Evolutionary conservation across 2,888 invertebrate genomes (phyloP).

Genomic region (Cabera pusaria): DNA sequence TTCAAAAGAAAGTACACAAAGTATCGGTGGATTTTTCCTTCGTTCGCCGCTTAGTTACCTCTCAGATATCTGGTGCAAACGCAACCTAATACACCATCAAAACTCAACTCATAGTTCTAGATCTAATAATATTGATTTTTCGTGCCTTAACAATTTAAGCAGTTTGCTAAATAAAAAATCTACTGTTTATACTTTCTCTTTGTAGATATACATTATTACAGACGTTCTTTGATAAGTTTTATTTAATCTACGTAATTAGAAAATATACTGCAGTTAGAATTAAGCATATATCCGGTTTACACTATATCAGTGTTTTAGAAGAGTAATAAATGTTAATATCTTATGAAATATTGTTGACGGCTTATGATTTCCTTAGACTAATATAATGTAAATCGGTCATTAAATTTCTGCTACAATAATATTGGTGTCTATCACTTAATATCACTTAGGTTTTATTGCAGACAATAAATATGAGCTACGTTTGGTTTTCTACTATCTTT

Average conservation of each 20-base stretch:
- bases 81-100: slow-evolving; percentile 10
- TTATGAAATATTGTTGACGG: no score
- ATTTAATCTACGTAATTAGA: neutral
- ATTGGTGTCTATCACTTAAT: slow-evolving; percentile 3
- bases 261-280: slow-evolving; percentile 6
- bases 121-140: slow-evolving; percentile 10
- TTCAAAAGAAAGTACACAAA: no score
- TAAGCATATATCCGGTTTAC: no score
- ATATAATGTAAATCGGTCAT: no score
- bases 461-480: neutral
- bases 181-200: slow-evolving; percentile 17
- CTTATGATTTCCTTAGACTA: no score
- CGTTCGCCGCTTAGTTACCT: no score
- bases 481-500: neutral
- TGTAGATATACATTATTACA: slow-evolving; percentile 4
- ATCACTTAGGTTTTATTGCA: slow-evolving; percentile 12
- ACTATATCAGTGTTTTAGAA: no score
- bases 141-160: slow-evolving; percentile 6
- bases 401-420: no score
- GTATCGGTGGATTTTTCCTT: no score
- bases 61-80: no score
- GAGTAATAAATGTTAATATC: no score
- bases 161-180: slow-evolving; percentile 10
- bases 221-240: slow-evolving; percentile 1
- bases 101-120: neutral